phyloP scores from a whole-genome alignment of 2,113 vertebrate genomes.

The Sinocyclocheilus rhinocerous region DNA sequence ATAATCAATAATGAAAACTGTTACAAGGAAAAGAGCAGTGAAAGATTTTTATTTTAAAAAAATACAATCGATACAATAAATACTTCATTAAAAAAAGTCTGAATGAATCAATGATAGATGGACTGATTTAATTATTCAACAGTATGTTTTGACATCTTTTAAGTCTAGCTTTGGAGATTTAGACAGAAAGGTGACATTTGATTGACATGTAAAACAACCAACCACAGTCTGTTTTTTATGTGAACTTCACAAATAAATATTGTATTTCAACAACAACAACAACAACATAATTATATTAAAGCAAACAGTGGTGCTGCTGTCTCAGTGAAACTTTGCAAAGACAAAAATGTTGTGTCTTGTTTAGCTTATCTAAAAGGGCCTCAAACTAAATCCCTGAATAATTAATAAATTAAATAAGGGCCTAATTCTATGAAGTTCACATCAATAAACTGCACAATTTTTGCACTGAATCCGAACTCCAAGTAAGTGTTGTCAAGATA shows the following conservation, averaged over 20 bases:
- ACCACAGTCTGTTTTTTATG: not conserved
- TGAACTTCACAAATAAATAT: not conserved
- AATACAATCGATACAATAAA: too few relatives aligned
- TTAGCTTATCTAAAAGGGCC: too few relatives aligned
- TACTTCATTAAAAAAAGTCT: not conserved
- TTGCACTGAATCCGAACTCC: too few relatives aligned
- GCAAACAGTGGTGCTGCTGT: not conserved
- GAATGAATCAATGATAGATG: not conserved
- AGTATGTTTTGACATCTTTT: too few relatives aligned
- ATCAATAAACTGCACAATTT: too few relatives aligned
- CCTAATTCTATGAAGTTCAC: too few relatives aligned
- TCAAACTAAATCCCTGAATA: too few relatives aligned
- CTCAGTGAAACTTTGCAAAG: not conserved
- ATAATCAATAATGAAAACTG: not conserved
- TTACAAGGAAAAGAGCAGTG: not conserved
- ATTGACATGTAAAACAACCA: not conserved
- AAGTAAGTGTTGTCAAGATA: not conserved
- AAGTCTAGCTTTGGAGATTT: too few relatives aligned
- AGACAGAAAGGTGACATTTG: not conserved
- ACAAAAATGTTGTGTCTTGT: too few relatives aligned
- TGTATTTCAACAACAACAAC: not conserved
- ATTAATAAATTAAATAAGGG: too few relatives aligned
- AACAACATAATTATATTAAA: not conserved
- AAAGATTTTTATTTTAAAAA: too few relatives aligned
- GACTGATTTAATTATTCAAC: not conserved